These are phyloP conservation scores for Martes martes DNA, from an alignment of 2,113 vertebrate species.

Conservation along the genomic window DNA sequence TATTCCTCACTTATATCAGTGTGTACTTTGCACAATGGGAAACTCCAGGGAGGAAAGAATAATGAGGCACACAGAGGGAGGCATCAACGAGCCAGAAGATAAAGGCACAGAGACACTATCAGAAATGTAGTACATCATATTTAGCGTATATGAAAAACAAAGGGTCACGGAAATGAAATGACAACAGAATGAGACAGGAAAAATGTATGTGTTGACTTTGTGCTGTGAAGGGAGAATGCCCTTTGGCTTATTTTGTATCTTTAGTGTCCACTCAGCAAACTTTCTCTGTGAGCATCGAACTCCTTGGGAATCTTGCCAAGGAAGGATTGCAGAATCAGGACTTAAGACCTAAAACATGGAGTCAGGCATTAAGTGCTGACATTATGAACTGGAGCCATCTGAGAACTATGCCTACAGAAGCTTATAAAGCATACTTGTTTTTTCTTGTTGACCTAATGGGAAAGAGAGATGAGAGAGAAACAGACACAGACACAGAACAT, in stretches of 20 bases:
- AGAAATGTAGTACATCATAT: rapidly evolving
- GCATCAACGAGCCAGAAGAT: slow-evolving; percentile 40
- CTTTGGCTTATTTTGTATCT: background rate
- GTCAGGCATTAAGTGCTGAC: background rate
- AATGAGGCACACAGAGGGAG: slow-evolving; percentile 40
- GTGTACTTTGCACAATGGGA: background rate
- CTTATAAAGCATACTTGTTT: background rate
- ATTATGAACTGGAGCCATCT: background rate
- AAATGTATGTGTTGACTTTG: background rate
- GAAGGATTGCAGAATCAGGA: background rate
- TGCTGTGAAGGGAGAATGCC: background rate
- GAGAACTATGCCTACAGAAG: background rate
- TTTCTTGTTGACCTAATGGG: background rate
- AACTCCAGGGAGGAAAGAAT: slow-evolving; percentile 26
- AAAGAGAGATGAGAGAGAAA: background rate
- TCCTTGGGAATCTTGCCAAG: background rate
- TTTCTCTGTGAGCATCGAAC: background rate
- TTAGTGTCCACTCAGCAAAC: slow-evolving; percentile 24
- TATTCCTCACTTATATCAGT: slow-evolving; percentile 64
- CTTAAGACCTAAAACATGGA: background rate
- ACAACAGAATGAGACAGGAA: slow-evolving; percentile 17
- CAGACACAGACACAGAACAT: background rate
- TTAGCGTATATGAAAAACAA: slow-evolving; percentile 23
- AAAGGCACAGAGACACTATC: slow-evolving; percentile 13
- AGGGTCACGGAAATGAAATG: background rate